These are phyloP conservation scores for Drosophila quadrilineata DNA, from an alignment of 1,140 invertebrate species.

Conservation along the genomic window DNA sequence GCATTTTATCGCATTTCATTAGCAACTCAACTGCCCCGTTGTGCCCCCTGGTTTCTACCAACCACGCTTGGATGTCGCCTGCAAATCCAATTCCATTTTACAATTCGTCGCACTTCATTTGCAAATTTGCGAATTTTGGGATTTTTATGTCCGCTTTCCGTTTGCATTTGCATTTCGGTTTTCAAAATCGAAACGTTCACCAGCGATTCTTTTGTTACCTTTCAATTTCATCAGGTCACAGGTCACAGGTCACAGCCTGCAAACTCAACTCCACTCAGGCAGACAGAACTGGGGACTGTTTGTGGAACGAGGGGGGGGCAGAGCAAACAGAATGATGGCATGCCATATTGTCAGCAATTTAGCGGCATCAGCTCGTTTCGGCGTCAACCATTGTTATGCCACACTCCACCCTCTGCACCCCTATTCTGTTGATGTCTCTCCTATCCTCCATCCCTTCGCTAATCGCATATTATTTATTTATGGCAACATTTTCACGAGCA, in stretches of 20 bases:
- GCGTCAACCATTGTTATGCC: no score
- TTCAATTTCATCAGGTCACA: constrained; percentile 22
- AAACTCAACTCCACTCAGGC: not conserved
- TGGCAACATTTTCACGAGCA: constrained; percentile 22
- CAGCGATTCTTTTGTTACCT: constrained; percentile 15
- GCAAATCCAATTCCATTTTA: constrained; percentile 52
- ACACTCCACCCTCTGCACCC: not conserved
- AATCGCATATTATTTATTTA: constrained; percentile 64
- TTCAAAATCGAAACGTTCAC: constrained; percentile 21
- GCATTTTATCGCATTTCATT: constrained; percentile 73
- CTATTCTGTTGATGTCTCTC: not conserved
- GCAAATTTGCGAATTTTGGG: constrained; percentile 33
- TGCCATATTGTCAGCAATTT: constrained; percentile 33
- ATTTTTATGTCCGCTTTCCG: constrained; percentile 1
- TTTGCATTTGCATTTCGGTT: no score
- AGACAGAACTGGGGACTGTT: no score
- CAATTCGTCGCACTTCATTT: constrained; percentile 58
- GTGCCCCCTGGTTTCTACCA: no score
- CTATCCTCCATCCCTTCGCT: constrained; percentile 18
- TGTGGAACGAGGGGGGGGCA: no score
- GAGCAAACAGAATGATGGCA: constrained; percentile 4
- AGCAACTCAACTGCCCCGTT: constrained; percentile 23
- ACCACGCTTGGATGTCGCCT: not conserved
- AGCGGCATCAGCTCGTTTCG: not conserved
- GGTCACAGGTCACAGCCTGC: no score